Evolutionary conservation across 2,888 invertebrate species (phyloP).

Genomic region (Megalurothrips usitatus): DNA sequence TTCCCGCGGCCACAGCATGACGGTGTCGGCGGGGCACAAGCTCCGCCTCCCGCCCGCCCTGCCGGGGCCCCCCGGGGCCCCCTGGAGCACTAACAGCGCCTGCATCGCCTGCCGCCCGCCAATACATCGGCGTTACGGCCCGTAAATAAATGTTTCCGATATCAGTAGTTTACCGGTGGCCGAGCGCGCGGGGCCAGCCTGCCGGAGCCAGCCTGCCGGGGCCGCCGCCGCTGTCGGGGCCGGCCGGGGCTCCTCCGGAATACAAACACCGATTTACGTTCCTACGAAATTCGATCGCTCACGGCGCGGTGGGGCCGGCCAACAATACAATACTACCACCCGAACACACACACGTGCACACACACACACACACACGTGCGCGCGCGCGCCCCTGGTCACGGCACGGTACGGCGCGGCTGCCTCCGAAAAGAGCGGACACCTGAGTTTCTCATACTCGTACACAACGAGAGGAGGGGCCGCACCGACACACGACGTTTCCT

Average conservation of each 20-base stretch:
- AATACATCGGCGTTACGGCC: background rate
- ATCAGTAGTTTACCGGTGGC: constrained; percentile 14
- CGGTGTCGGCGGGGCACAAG: too few relatives aligned
- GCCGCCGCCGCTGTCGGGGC: background rate
- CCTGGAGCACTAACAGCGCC: too few relatives aligned
- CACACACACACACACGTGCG: constrained; percentile 1
- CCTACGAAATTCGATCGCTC: background rate
- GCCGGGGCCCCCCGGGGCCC: too few relatives aligned
- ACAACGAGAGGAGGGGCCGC: too few relatives aligned
- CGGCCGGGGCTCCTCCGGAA: background rate
- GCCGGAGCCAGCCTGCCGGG: background rate
- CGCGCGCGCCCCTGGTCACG: background rate
- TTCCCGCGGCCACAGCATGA: too few relatives aligned
- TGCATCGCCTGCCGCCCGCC: background rate
- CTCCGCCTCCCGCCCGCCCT: too few relatives aligned
- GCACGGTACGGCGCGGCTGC: background rate
- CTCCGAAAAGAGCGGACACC: background rate
- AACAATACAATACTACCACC: background rate
- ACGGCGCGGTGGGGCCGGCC: background rate
- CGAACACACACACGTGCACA: background rate
- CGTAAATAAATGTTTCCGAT: constrained; percentile 23
- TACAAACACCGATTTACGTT: constrained; percentile 12
- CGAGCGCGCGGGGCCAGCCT: background rate
- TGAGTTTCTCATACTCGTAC: background rate
- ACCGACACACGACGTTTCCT: too few relatives aligned